Conservation (phyloP, 2,113 vertebrate species). For the Gorsachius goisagi region DNA sequence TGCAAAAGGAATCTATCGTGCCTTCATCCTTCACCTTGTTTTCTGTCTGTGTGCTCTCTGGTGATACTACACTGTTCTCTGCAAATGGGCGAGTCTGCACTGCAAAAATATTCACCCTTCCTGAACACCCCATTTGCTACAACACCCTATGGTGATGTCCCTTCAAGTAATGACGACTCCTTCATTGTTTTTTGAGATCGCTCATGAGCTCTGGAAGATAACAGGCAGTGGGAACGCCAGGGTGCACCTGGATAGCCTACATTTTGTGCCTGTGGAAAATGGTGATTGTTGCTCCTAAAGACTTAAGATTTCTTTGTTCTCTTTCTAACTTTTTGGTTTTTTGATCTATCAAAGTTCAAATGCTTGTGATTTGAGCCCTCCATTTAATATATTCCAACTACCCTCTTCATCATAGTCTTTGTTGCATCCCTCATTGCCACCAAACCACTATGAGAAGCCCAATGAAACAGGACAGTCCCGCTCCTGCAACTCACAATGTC, state of each 20-base stretch:
- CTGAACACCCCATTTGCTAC: not conserved
- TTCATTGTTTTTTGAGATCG: not conserved
- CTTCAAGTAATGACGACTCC: not conserved
- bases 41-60: not conserved
- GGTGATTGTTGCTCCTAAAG: not conserved
- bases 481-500: not conserved
- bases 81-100: not conserved
- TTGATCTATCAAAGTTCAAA: not conserved
- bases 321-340: not conserved
- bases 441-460: not conserved
- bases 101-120: not conserved
- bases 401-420: not conserved
- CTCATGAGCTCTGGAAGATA: not conserved
- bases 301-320: not conserved
- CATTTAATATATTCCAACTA: not conserved
- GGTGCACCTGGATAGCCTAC: not conserved
- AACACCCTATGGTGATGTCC: fast-evolving
- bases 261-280: not conserved
- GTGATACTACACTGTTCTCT: not conserved
- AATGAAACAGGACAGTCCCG: fast-evolving
- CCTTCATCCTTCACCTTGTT: not conserved
- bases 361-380: not conserved
- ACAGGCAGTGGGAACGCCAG: not conserved
- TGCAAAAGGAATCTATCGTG: fast-evolving
- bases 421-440: fast-evolving